phyloP scores from a whole-genome alignment of 2,113 vertebrate genomes.

The Brachypodius melanocephalos region DNA sequence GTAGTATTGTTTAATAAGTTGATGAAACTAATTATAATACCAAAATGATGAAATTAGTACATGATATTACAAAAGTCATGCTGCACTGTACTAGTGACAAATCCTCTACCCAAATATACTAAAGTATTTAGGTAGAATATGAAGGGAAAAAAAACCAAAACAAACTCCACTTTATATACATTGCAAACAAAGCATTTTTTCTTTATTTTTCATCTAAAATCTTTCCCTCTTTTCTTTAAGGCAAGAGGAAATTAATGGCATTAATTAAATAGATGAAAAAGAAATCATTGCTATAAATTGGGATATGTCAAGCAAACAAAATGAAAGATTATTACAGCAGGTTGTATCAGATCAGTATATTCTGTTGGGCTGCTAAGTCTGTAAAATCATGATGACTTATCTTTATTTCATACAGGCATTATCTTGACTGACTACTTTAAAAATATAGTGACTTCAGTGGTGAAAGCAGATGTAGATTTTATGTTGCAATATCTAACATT shows the following conservation, averaged over 20 bases:
- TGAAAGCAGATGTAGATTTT: background rate
- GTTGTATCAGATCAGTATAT: background rate
- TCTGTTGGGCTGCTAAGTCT: background rate
- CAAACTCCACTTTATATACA: background rate
- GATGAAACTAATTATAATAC: background rate
- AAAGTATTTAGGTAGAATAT: background rate
- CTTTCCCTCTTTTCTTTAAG: background rate
- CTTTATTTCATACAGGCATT: background rate
- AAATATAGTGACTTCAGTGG: background rate
- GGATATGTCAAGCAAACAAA: background rate
- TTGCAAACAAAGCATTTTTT: background rate
- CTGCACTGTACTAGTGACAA: background rate
- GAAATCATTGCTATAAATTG: background rate
- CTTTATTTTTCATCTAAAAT: background rate
- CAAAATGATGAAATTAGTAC: background rate
- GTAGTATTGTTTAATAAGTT: background rate
- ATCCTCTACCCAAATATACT: background rate
- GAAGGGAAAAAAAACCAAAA: no score
- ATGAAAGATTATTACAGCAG: background rate
- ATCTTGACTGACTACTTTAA: background rate
- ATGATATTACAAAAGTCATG: background rate
- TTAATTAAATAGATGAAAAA: background rate
- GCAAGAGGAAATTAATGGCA: background rate
- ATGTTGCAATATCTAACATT: background rate
- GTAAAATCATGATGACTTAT: background rate